Percentiles rank a stretch among this genome's conserved stretches.
Conservation (phyloP, 1,140 invertebrate genomes). For the Hetaerina americana region DNA sequence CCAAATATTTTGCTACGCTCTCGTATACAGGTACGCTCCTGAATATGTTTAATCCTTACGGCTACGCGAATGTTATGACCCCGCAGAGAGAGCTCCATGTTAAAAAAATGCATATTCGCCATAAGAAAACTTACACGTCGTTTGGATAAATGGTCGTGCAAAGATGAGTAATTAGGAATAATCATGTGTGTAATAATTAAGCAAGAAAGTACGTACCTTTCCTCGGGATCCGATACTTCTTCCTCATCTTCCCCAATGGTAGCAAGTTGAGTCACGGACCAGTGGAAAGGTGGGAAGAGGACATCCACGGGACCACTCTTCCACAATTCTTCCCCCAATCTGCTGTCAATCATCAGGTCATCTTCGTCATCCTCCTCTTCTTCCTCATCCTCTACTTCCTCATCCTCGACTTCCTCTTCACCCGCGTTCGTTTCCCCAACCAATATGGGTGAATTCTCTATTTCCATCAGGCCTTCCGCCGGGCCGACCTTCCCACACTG, state of each 20-base stretch:
- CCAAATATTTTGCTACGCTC: too few species aligned
- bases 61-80: too few species aligned
- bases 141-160: too few species aligned
- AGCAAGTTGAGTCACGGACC: slow-evolving; percentile 30
- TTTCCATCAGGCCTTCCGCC: not conserved
- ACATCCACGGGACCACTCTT: slow-evolving; percentile 8
- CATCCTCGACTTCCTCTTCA: slow-evolving; percentile 1
- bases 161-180: too few species aligned
- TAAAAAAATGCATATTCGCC: too few species aligned
- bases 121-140: too few species aligned
- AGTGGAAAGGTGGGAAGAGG: slow-evolving; percentile 12
- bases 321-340: slow-evolving; percentile 18
- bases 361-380: slow-evolving; percentile 14
- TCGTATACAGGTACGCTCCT: too few species aligned
- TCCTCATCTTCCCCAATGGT: slow-evolving; percentile 54
- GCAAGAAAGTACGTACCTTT: not conserved
- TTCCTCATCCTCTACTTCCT: slow-evolving; percentile 5
- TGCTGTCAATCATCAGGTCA: slow-evolving; percentile 23
- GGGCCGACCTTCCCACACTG: not conserved
- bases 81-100: too few species aligned
- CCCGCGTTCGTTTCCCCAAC: too few species aligned
- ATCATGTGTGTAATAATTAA: too few species aligned
- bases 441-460: too few species aligned
- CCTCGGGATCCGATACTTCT: slow-evolving; percentile 20
- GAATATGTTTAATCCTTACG: too few species aligned